Percentiles rank a stretch among this genome's conserved stretches.
phyloP scores from a whole-genome alignment of 2,797 vertebrate species.

The Gallinago solitaria region DNA sequence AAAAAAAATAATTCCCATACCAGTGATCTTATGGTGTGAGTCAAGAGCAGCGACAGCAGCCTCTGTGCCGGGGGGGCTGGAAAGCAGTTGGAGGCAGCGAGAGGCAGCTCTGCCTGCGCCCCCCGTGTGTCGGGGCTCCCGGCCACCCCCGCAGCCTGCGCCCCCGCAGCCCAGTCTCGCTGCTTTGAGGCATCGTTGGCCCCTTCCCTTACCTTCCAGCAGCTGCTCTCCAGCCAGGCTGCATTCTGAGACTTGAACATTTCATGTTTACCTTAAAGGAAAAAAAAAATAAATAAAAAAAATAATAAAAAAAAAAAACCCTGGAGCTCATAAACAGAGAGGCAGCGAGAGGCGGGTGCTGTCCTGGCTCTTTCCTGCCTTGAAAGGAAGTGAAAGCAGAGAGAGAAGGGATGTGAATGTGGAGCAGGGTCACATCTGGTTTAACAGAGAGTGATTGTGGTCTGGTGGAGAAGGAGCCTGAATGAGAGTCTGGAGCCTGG shows the following conservation, averaged over 20 bases:
- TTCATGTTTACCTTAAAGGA: neutral
- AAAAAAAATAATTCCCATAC: neutral
- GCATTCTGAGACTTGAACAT: neutral
- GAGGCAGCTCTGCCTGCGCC: neutral
- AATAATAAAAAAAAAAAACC: too few relatives aligned
- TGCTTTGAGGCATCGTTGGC: fast-evolving
- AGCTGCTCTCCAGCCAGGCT: neutral
- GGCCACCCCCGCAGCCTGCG: fast-evolving
- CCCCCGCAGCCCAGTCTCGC: fast-evolving
- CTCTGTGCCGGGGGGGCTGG: neutral
- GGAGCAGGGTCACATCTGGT: neutral
- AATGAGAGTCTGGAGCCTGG: neutral
- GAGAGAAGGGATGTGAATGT: neutral
- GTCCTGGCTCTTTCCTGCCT: neutral
- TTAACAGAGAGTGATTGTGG: neutral
- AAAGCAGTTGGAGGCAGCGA: fast-evolving
- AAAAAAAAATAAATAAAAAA: neutral
- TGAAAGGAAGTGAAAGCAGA: neutral
- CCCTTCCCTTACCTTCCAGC: neutral
- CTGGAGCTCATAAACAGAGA: neutral
- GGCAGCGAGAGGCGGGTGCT: fast-evolving
- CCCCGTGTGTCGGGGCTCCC: fast-evolving
- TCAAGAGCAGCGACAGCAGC: neutral
- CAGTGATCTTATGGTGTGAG: neutral
- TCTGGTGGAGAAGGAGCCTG: neutral